A percentile compares a stretch with the other conserved stretches of the same genome.
Conservation (phyloP, 2,113 vertebrate genomes). For the Arizona elegans region DNA sequence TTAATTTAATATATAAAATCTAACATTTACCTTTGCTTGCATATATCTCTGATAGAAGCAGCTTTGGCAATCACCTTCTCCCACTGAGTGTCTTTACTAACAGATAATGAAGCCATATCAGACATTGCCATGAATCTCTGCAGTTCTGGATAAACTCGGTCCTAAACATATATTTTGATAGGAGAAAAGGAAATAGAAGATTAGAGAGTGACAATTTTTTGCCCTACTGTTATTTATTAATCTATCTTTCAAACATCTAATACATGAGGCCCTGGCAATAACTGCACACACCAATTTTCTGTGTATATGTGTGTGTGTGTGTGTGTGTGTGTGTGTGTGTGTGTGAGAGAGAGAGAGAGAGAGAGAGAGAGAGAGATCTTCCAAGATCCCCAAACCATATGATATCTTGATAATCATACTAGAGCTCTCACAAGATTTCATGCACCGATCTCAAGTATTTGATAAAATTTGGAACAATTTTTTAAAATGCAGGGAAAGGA, state of each 20-base stretch:
- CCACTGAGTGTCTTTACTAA: conserved; percentile 85
- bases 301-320: not conserved
- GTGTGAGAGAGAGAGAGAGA: too few relatives aligned
- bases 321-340: too few relatives aligned
- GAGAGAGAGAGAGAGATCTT: not conserved
- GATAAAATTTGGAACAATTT: not conserved
- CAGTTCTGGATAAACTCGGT: conserved; percentile 91
- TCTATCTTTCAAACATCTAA: not conserved
- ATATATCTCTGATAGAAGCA: conserved; percentile 88
- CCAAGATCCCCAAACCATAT: not conserved
- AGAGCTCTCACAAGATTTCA: not conserved
- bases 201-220: not conserved
- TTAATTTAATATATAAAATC: not conserved
- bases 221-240: not conserved
- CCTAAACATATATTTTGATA: conserved; percentile 67
- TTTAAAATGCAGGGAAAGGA: not conserved
- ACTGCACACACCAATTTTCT: not conserved
- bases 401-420: not conserved
- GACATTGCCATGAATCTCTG: conserved; percentile 80
- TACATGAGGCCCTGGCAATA: not conserved
- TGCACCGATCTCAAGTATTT: not conserved
- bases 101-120: conserved; percentile 69
- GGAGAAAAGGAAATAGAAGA: not conserved
- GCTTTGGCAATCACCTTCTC: conserved; percentile 88
- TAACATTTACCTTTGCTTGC: conserved; percentile 81